Evolutionary conservation across 2,888 invertebrate genomes (phyloP), one percentile per base, ranked within the genome.

Genomic region (Morpho helenor): DNA sequence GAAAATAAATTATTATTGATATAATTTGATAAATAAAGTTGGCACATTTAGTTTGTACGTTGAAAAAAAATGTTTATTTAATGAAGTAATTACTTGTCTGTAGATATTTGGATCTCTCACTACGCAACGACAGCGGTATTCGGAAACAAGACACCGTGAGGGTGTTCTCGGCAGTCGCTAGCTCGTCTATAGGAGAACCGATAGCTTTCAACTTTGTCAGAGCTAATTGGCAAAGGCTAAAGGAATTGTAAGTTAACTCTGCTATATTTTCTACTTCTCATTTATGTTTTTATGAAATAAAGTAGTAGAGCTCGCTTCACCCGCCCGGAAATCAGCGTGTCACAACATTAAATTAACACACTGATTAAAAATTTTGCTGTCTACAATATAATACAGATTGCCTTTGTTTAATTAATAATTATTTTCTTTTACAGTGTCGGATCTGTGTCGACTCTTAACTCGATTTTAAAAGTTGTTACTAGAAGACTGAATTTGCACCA

Each of bases 61-160:
- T 16, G 16, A 16, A 16, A 16, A 16, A 16, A 16, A 16, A 16
- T 23, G 43, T 23, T 9, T 23, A 8, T n/a, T 31, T 43, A 23
- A 23, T 23, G 5, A 41, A 41, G 10, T 16, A 8, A 2, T 51
- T 10, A 41, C 8, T 8, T 9, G 5, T 47, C 8, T 10, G 31
- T 44, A 94, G 94, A 72, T 97, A 95, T 75, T 83, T 97, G 61
- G 94, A 95, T 58, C 92, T 95, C 82, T 92, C 96, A 0, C 82
- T 96, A 22, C 92, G 93, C 2, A 94, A 94, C 50, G 94, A 94
- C 70, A 93, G 94, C 7, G 95, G 94, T 1, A 96, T 97, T 55
- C 92, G 96, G 7, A 96, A 96, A 73, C 97, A 97, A 77, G 97
- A 97, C 74, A 92, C 94, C 0, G 91, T 93, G 7, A 87, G 94